Evolutionary conservation across 2,113 vertebrate species (phyloP), one percentile per base, ranked within the genome.

Genomic region (Prochilodus magdalenae): DNA sequence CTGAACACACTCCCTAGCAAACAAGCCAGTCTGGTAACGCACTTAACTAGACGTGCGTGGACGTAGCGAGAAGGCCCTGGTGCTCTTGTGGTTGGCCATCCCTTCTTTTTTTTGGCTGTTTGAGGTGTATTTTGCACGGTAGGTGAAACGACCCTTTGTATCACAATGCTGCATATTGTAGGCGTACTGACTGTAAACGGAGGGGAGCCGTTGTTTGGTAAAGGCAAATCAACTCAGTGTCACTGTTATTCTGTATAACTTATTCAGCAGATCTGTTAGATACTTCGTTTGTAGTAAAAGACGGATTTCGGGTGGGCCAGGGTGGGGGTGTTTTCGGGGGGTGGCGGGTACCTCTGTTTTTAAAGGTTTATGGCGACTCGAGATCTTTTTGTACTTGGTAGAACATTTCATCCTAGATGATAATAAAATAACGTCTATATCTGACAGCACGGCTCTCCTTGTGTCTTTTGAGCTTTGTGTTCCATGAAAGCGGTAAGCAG

Each of bases 331-430:
- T n/a, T n/a, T n/a, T n/a, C n/a, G n/a, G 40, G 40, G 75, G 83
- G 87, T 22, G 86, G 88, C 86, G 90, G 91, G 91, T 95, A 87
- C 81, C 86, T 91, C 90, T 95, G 96, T 97, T 97, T 97, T 96
- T 97, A 97, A 96, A 91, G 91, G 91, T 94, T 92, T 96, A 95
- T 95, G 93, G 94, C 92, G 92, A 95, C 91, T 92, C 93, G 94
- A 93, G 91, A 94, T 94, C 91, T 93, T 91, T 97, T 97, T 98
- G 95, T 97, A 98, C 95, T 90, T 94, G 92, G 96, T 92, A 94
- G 94, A 94, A 95, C 92, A 93, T 95, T 94, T 96, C 96, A 95
- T 93, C 90, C 89, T 94, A 94, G 94, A 95, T 91, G 95, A 97
- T 97, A 96, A 98, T 49, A 97, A 92, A 93, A 95, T 93, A 94